Base-by-base conservation (phyloP, 2,797 vertebrate species). In the Rhinophrynus dorsalis region DNA sequence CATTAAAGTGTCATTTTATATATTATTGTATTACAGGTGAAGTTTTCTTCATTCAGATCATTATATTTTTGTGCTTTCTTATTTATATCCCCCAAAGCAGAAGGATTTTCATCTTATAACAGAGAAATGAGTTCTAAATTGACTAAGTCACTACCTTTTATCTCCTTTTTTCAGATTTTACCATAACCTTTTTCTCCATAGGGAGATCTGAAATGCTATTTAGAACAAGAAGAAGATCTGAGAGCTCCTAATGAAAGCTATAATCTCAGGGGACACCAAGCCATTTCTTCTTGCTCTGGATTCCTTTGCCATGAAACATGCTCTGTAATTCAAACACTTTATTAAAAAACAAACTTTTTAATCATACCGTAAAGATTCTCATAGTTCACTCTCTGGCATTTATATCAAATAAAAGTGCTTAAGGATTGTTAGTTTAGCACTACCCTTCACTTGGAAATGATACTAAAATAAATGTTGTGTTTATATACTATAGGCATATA, bases 101-200 rank as follows among this genome's bases (percentile, higher is more conserved):
- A 2, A 29, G 17, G 12, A 35, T 33, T 27, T 23, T 33, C 15
- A 15, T 35, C 2, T 6, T 9, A 21, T 13, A 24, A 26, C 35
- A 5, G 17, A 13, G 27, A 33, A 20, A 55, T 33, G 18, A 56
- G 55, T 33, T 38, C 30, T 0, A 26, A 18, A 57, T 50, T 58
- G 52, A 38, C 18, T 57, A 64, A 51, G 50, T 48, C 32, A 58
- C 44, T 27, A 5, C 15, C 18, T 5, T 6, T 64, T 64, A 4
- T 24, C 42, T 12, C 1, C 3, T 69, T 44, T 61, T 44, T 70
- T 82, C 72, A 65, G 13, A 61, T 35, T 67, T 76, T 78, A 13
- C 45, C 76, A 0, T 15, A 47, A 75, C 72, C 73, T 79, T 81
- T 79, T 59, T 37, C 50, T 60, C 62, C 67, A 44, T 21, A 40